A percentile compares a stretch with the other conserved stretches of the same genome.
Evolutionary conservation across 2,113 vertebrate genomes (phyloP).

Genomic region (Gymnobelideus leadbeateri): DNA sequence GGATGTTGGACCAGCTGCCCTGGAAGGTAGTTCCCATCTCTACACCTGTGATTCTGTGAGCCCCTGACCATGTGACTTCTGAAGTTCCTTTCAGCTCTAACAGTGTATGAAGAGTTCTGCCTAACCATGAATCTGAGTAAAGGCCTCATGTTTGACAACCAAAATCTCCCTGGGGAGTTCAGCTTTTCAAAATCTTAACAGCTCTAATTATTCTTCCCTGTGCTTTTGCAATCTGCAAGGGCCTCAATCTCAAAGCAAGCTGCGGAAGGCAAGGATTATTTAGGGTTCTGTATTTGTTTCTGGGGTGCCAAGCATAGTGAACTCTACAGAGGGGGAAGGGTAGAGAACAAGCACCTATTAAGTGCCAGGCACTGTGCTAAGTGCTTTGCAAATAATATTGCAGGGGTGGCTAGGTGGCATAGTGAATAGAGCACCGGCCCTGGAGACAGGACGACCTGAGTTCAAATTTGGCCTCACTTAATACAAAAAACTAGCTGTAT

Average conservation of each 20-base stretch:
- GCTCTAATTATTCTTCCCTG: neutral
- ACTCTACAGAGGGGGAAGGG: neutral
- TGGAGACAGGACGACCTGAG: too few relatives aligned
- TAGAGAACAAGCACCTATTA: neutral
- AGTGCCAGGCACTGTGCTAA: neutral
- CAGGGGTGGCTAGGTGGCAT: too few relatives aligned
- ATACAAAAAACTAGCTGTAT: too few relatives aligned
- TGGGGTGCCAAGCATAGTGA: neutral
- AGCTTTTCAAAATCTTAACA: constrained; percentile 10
- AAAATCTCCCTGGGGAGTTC: constrained; percentile 1
- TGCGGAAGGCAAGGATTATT: neutral
- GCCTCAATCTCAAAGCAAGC: neutral
- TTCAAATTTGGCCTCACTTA: too few relatives aligned
- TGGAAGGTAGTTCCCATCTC: neutral
- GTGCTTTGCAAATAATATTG: neutral
- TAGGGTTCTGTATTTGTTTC: neutral
- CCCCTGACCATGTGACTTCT: neutral
- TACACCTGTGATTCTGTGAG: neutral
- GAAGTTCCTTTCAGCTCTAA: neutral
- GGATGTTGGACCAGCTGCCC: neutral
- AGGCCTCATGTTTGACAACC: constrained; percentile 1
- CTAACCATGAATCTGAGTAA: neutral
- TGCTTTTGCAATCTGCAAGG: neutral
- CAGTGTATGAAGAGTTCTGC: neutral
- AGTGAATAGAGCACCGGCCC: too few relatives aligned